Evolutionary conservation across 2,888 invertebrate genomes (phyloP), one percentile per base, ranked within the genome.

Genomic region (Agonum fuliginosum): DNA sequence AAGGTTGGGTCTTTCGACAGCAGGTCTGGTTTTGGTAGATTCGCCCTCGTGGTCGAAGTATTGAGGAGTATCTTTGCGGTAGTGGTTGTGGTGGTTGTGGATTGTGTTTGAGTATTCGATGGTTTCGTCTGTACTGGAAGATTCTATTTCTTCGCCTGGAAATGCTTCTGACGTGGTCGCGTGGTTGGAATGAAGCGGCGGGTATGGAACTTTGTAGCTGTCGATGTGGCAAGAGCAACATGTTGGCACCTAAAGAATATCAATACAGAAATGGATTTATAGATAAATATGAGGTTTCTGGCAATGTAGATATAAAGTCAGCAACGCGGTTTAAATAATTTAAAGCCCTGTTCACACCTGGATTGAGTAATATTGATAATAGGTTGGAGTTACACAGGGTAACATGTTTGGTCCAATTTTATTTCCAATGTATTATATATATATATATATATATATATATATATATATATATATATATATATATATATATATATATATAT

Each of bases 191-290:
- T 89, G 89, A 20, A 90, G 84, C 0, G 93, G 93, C 0, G 93
- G 93, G 80, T 91, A 93, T 6, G 91, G 88, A 8, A 92, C 92
- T 27, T 92, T 89, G 83, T 93, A 94, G 1, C 94, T 94, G 83
- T 93, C 93, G 8, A 95, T 92, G 84, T 94, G 94, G 82, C 95
- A 95, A 1, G 94, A 93, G 82, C 95, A 95, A 82, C 94, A 94
- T 0, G 94, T 94, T 22, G 95, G 95, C 0, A 93, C 91, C 91
- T 92, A 84, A 10, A 86, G n/a, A 86, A 48, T 34, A 46, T 17
- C 12, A 37, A 37, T 34, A 10, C 6, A 34, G 34, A 10, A n/a
- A n/a, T n/a, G n/a, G n/a, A n/a, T n/a, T n/a, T n/a, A n/a, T n/a
- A n/a, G n/a, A n/a, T n/a, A n/a, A n/a, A n/a, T n/a, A n/a, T n/a